These are phyloP conservation scores for Alosa alosa DNA, from an alignment of 2,113 vertebrate species.

Conservation along the genomic window DNA sequence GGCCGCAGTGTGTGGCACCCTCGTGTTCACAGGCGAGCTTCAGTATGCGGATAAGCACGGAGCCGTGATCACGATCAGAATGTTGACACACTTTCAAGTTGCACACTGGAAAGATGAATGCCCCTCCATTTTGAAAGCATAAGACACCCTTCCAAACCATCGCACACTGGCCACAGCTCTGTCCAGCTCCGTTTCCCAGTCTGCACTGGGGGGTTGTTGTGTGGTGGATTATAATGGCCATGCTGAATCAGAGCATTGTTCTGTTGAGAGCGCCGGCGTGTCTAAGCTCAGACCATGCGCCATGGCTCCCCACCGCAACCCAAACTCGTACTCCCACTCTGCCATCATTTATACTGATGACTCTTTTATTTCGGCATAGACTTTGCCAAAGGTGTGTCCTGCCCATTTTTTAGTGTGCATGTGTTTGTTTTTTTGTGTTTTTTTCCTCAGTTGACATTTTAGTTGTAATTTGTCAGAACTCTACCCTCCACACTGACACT, in stretches of 20 bases:
- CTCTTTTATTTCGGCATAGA: not conserved
- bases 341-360: not conserved
- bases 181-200: not conserved
- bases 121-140: not conserved
- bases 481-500: too few species aligned
- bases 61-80: not conserved
- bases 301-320: not conserved
- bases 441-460: not conserved
- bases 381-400: not conserved
- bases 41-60: not conserved
- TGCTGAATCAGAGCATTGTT: constrained; percentile 11
- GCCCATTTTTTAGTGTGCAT: not conserved
- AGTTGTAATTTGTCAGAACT: not conserved
- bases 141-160: not conserved
- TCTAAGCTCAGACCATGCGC: not conserved
- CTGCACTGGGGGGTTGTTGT: constrained; percentile 29
- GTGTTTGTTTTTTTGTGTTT: not conserved
- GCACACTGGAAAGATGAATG: not conserved
- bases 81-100: not conserved
- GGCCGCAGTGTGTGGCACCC: not conserved
- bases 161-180: not conserved
- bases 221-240: not conserved
- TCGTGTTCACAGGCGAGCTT: not conserved
- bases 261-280: not conserved
- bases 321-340: not conserved